Conservation (phyloP, 2,797 vertebrate genomes). For the Acanthurus leucopareius region DNA sequence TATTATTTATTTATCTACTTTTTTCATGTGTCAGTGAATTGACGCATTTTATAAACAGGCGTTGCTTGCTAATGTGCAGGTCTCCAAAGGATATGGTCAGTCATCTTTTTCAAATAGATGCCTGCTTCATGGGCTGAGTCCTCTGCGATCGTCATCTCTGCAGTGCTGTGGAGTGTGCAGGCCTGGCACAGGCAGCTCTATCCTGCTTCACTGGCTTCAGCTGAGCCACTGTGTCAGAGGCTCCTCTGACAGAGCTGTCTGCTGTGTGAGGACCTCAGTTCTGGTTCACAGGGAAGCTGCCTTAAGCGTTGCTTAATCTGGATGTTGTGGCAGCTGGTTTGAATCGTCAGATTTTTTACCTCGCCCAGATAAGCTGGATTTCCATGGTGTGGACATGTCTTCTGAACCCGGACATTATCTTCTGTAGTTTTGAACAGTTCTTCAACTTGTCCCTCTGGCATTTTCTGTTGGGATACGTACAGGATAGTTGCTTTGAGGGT, state of each 20-base stretch:
- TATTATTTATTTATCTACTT: neutral
- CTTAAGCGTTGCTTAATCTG: slow-evolving; percentile 68
- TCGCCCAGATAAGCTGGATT: slow-evolving; percentile 67
- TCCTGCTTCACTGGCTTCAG: slow-evolving; percentile 77
- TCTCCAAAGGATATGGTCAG: slow-evolving; percentile 40
- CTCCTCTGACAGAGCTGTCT: slow-evolving; percentile 57
- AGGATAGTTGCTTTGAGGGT: slow-evolving; percentile 34
- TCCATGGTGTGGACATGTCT: slow-evolving; percentile 57
- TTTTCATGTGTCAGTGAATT: neutral
- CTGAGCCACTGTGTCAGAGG: slow-evolving; percentile 70
- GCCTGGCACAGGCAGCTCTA: slow-evolving; percentile 69
- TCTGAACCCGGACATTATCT: slow-evolving; percentile 48
- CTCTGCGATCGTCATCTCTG: slow-evolving; percentile 61
- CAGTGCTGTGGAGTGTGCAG: slow-evolving; percentile 66
- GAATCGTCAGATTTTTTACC: slow-evolving; percentile 60
- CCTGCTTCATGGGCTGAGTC: slow-evolving; percentile 58
- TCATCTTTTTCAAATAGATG: slow-evolving; percentile 54
- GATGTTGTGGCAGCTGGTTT: slow-evolving; percentile 72
- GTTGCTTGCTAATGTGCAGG: slow-evolving; percentile 6
- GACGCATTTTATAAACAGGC: slow-evolving; percentile 19
- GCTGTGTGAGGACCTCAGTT: slow-evolving; percentile 66
- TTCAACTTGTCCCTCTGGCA: slow-evolving; percentile 24
- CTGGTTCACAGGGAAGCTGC: slow-evolving; percentile 64
- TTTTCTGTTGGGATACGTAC: slow-evolving; percentile 47
- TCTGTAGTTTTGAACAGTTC: slow-evolving; percentile 44